Conservation (phyloP, 2,113 vertebrate genomes). For the Oncorhynchus tshawytscha region DNA sequence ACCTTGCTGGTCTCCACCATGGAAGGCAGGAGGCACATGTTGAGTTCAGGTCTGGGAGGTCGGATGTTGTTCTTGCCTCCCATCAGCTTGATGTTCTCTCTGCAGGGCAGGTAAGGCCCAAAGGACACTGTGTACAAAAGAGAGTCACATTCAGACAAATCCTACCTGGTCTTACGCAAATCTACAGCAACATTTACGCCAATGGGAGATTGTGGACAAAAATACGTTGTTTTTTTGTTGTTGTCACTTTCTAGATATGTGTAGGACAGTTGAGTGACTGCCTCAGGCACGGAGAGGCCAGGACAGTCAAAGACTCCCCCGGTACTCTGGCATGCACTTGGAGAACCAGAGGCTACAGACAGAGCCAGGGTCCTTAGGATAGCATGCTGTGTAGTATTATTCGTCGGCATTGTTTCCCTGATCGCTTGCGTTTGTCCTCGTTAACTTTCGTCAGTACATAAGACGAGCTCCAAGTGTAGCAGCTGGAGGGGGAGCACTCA, state of each 20-base stretch:
- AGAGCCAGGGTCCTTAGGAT: conserved; percentile 51
- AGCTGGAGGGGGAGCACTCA: conserved; percentile 65
- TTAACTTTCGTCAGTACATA: no score
- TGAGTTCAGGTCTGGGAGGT: conserved; percentile 94
- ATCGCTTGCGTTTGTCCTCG: no score
- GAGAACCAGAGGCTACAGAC: conserved; percentile 69
- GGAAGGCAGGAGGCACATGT: conserved; percentile 98
- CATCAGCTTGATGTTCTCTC: conserved; percentile 99
- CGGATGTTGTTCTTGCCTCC: conserved; percentile 98
- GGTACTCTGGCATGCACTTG: conserved; percentile 77
- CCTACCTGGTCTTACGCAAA: neutral
- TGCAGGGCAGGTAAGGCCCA: conserved; percentile 97
- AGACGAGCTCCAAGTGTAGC: no score
- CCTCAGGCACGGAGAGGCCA: conserved; percentile 50
- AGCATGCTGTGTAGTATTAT: conserved; percentile 37
- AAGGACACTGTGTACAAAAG: conserved; percentile 86
- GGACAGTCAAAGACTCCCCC: conserved; percentile 54
- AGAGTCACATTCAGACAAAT: neutral
- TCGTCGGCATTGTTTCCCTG: no score
- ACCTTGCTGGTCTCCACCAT: conserved; percentile 99
- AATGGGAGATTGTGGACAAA: no score
- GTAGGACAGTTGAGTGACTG: conserved; percentile 82
- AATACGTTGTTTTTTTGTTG: no score
- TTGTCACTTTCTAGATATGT: conserved; percentile 20
- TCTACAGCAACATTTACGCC: no score